Conservation (phyloP, 2,888 invertebrate species). For the Pimpla rufipes region DNA sequence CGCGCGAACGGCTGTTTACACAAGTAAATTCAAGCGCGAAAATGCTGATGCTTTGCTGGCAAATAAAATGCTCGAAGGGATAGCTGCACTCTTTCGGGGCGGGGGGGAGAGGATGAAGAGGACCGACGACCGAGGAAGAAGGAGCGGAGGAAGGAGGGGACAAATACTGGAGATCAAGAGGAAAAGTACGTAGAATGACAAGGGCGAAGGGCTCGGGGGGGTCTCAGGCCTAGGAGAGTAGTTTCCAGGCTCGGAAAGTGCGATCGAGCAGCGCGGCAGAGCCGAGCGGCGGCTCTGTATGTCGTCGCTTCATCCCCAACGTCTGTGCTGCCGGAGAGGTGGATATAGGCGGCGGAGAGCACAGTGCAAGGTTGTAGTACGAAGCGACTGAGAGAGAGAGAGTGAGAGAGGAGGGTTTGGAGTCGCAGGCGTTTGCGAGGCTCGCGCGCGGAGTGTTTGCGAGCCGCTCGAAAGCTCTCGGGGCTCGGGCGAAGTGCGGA, state of each 20-base stretch:
- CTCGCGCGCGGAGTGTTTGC: slow-evolving; percentile 82
- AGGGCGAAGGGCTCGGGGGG: slow-evolving; percentile 39
- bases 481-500: slow-evolving; percentile 74
- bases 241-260: slow-evolving; percentile 54
- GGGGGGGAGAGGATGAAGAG: not conserved
- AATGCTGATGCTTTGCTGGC: slow-evolving; percentile 68
- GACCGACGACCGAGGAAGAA: not conserved
- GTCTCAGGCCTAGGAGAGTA: slow-evolving; percentile 41
- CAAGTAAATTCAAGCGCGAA: slow-evolving; percentile 55
- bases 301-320: slow-evolving; percentile 69
- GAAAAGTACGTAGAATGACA: slow-evolving; percentile 61
- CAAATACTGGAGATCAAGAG: slow-evolving; percentile 64
- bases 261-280: slow-evolving; percentile 50
- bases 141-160: not conserved
- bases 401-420: slow-evolving; percentile 51
- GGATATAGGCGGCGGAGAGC: slow-evolving; percentile 25
- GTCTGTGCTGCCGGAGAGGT: slow-evolving; percentile 54
- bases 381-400: not conserved
- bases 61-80: slow-evolving; percentile 65
- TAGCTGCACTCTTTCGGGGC: slow-evolving; percentile 45
- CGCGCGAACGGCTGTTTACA: slow-evolving; percentile 28
- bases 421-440: slow-evolving; percentile 64
- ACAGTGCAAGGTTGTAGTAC: slow-evolving; percentile 52
- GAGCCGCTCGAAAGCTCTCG: slow-evolving; percentile 84
- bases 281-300: slow-evolving; percentile 35